A percentile compares a stretch with the other conserved stretches of the same genome.
Evolutionary conservation across 2,113 vertebrate genomes (phyloP).

Genomic region (Tauraco erythrolophus): DNA sequence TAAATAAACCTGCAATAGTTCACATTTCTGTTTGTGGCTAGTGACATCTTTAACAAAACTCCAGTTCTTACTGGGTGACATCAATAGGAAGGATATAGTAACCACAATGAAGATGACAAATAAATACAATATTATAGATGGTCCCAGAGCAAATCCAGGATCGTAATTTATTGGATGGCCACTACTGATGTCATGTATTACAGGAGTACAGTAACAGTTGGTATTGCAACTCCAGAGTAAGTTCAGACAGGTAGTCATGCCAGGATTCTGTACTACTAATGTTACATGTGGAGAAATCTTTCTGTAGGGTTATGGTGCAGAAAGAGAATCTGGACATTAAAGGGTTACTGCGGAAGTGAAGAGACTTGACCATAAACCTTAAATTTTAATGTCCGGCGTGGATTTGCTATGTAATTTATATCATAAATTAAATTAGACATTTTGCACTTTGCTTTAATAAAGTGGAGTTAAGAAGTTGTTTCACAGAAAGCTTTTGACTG

Average conservation of each 20-base stretch:
- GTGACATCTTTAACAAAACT: conserved; percentile 28
- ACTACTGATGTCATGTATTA: background rate
- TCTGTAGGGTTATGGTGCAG: background rate
- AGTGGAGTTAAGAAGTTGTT: background rate
- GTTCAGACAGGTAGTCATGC: background rate
- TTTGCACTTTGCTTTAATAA: background rate
- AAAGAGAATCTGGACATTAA: background rate
- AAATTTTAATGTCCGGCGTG: background rate
- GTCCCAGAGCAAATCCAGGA: background rate
- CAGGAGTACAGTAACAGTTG: background rate
- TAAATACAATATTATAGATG: background rate
- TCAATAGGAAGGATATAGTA: background rate
- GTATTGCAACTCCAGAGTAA: background rate
- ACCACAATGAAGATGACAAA: conserved; percentile 16
- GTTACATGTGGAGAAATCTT: background rate
- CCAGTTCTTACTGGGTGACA: conserved; percentile 6
- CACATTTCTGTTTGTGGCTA: conserved; percentile 28
- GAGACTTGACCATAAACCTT: background rate
- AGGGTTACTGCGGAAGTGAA: background rate
- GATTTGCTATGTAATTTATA: background rate
- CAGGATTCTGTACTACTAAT: background rate
- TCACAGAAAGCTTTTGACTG: background rate
- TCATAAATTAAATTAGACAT: background rate
- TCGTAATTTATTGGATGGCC: background rate
- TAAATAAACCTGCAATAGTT: conserved; percentile 30